Percentiles rank a stretch among this genome's conserved stretches.
Evolutionary conservation across 2,888 invertebrate genomes (phyloP).

Genomic region (Pseudococcus jackbeardsleyi): DNA sequence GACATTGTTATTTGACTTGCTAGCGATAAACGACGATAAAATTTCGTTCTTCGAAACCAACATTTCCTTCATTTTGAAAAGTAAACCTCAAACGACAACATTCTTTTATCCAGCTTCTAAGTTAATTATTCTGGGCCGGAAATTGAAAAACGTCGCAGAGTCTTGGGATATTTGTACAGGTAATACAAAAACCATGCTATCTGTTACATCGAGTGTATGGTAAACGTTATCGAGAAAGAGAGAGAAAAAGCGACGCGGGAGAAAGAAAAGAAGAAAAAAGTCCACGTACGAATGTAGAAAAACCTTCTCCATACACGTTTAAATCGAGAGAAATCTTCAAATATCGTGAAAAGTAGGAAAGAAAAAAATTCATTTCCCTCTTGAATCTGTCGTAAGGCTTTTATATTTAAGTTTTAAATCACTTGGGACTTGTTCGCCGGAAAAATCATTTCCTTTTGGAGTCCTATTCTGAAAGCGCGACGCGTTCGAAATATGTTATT

Average conservation of each 20-base stretch:
- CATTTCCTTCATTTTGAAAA: background rate
- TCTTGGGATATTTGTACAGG: background rate
- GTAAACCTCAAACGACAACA: background rate
- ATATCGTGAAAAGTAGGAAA: constrained; percentile 45
- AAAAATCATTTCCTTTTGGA: constrained; percentile 62
- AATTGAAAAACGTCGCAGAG: constrained; percentile 11
- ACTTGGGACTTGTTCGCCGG: constrained; percentile 64
- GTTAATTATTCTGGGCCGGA: constrained; percentile 27
- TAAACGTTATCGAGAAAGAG: background rate
- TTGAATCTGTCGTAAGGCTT: constrained; percentile 64
- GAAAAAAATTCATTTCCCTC: constrained; percentile 64
- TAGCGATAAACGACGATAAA: background rate
- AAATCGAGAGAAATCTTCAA: constrained; percentile 55
- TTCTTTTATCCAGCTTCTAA: background rate
- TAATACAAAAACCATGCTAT: background rate
- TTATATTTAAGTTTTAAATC: constrained; percentile 64
- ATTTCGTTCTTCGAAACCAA: background rate
- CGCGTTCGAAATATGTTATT: constrained; percentile 56
- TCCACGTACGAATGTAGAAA: constrained; percentile 24
- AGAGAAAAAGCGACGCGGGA: background rate
- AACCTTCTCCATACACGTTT: constrained; percentile 1
- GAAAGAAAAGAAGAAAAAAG: background rate
- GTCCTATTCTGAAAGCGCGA: constrained; percentile 48
- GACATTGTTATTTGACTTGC: background rate
- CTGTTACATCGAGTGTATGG: background rate